Conservation (phyloP, 2,888 invertebrate genomes). For the Rotaria socialis region DNA sequence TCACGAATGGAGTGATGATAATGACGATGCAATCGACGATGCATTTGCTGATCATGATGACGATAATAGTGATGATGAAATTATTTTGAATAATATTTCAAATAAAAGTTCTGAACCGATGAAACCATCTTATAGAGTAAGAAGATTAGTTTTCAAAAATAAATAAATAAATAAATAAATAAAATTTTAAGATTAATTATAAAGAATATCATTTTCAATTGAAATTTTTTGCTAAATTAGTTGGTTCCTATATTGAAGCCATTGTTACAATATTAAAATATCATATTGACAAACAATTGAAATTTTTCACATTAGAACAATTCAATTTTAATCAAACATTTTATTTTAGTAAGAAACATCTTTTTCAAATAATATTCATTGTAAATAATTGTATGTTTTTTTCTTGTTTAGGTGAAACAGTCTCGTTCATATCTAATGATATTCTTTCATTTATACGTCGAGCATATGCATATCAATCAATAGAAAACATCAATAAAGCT, state of each 20-base stretch:
- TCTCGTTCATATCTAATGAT: neutral
- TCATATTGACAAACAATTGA: neutral
- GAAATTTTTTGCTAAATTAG: neutral
- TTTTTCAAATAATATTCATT: too few relatives aligned
- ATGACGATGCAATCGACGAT: neutral
- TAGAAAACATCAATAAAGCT: neutral
- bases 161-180: neutral
- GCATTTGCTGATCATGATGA: neutral
- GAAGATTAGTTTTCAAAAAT: neutral
- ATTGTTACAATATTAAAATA: neutral
- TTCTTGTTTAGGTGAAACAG: neutral
- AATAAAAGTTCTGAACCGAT: neutral
- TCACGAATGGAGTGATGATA: conserved; percentile 9
- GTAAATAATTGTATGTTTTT: too few relatives aligned
- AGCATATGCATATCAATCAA: neutral
- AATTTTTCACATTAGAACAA: neutral
- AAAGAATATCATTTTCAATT: neutral
- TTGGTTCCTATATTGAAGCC: neutral
- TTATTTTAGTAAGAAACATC: neutral
- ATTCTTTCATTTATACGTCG: neutral
- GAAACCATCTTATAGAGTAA: neutral
- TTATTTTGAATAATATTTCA: neutral
- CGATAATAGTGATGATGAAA: neutral
- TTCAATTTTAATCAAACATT: neutral
- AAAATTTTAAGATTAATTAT: neutral